phyloP scores from a whole-genome alignment of 2,797 vertebrate species.

The Platalea minor region DNA sequence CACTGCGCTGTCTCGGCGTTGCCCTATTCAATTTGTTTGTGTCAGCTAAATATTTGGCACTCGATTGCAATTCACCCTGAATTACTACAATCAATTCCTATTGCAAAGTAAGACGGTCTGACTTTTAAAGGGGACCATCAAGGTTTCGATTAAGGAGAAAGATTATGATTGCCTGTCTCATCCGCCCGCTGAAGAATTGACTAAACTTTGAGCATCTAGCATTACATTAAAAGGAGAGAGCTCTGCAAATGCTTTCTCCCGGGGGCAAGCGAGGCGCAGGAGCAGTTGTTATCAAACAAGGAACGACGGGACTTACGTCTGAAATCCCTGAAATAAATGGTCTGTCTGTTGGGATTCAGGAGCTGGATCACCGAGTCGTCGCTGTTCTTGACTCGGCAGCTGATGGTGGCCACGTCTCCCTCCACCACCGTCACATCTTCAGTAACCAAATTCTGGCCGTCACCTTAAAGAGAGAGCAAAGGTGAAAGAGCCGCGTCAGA shows the following conservation, averaged over 20 bases:
- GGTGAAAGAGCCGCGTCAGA: not conserved
- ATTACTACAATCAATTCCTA: slow-evolving; percentile 89
- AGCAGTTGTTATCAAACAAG: not conserved
- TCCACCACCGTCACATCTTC: slow-evolving; percentile 96
- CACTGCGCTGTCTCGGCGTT: not conserved
- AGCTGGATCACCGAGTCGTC: slow-evolving; percentile 98
- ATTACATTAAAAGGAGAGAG: not conserved
- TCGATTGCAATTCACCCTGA: slow-evolving; percentile 79
- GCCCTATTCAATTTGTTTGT: slow-evolving; percentile 64
- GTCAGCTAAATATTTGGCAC: slow-evolving; percentile 71
- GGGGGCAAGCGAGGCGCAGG: not conserved
- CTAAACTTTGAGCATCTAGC: slow-evolving; percentile 48
- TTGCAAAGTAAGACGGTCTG: slow-evolving; percentile 79
- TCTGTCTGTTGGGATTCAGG: slow-evolving; percentile 98
- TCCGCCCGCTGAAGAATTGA: slow-evolving; percentile 47
- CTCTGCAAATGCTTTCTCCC: not conserved
- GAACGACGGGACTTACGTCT: slow-evolving; percentile 84
- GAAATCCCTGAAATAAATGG: slow-evolving; percentile 96
- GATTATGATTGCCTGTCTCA: slow-evolving; percentile 76
- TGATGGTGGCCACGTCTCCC: slow-evolving; percentile 94
- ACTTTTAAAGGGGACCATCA: slow-evolving; percentile 80
- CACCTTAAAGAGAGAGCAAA: slow-evolving; percentile 71
- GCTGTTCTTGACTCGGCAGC: slow-evolving; percentile 95
- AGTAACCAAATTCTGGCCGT: slow-evolving; percentile 90
- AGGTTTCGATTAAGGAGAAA: slow-evolving; percentile 85